A percentile compares a stretch with the other conserved stretches of the same genome.
Conservation (phyloP, 2,113 vertebrate species). For the Paracanthobrama guichenoti region DNA sequence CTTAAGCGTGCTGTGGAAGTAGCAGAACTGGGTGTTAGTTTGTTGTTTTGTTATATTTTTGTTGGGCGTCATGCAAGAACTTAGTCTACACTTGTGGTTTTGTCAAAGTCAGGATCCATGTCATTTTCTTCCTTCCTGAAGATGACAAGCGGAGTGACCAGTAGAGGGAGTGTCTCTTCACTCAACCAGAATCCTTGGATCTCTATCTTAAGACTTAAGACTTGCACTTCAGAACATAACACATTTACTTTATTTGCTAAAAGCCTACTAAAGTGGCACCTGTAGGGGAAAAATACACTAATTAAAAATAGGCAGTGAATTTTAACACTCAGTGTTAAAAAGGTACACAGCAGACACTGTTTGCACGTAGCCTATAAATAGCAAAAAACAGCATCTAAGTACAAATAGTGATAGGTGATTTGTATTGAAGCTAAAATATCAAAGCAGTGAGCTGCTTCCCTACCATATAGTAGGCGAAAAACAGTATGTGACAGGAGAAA, state of each 20-base stretch:
- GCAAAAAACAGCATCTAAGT: no score
- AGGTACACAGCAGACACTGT: no score
- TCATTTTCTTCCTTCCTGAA: neutral
- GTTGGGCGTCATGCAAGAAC: neutral
- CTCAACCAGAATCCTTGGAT: neutral
- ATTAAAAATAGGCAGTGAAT: no score
- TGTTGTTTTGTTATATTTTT: neutral
- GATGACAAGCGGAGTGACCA: neutral
- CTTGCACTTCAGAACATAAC: neutral
- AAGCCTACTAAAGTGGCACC: neutral
- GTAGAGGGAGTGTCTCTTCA: neutral
- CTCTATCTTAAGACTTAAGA: neutral
- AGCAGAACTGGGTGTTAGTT: constrained; percentile 7
- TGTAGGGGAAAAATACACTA: neutral
- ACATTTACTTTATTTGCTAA: neutral
- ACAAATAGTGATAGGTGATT: no score
- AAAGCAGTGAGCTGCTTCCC: no score
- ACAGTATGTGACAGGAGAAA: no score
- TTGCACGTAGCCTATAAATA: no score
- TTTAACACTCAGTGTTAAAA: no score
- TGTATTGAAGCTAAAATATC: no score
- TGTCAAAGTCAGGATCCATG: constrained; percentile 19
- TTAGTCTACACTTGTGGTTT: neutral
- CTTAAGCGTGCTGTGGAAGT: neutral
- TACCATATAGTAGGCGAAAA: no score